Conservation (phyloP, 2,888 invertebrate species). For the Orgyia antiqua region DNA sequence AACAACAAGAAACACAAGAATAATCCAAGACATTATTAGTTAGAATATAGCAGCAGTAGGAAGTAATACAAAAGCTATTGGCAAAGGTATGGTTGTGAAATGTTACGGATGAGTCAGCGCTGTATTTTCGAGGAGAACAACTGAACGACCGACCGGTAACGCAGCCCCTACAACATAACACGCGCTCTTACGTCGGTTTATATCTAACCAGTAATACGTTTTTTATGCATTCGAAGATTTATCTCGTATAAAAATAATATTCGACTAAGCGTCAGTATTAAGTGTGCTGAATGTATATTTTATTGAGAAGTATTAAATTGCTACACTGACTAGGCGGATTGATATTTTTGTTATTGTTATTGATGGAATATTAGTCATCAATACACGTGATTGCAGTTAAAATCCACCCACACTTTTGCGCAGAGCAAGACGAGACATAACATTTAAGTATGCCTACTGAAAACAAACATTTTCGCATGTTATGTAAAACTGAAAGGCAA, state of each 20-base stretch:
- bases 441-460: no score
- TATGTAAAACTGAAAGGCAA: no score
- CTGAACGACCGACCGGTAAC: conserved; percentile 23
- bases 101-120: conserved; percentile 58
- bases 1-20: no score
- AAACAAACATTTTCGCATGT: no score
- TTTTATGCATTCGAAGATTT: conserved; percentile 9
- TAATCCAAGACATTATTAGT: neutral
- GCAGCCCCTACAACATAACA: conserved; percentile 30
- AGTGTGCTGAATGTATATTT: conserved; percentile 3
- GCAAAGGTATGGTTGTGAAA: conserved; percentile 71
- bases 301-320: no score
- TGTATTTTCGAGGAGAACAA: conserved; percentile 56
- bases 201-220: conserved; percentile 18
- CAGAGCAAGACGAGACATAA: no score
- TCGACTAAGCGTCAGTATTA: neutral
- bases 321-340: no score
- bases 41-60: conserved; percentile 50
- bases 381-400: no score
- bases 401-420: no score
- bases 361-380: no score
- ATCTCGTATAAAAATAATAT: conserved; percentile 9
- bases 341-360: no score
- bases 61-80: conserved; percentile 72
- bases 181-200: conserved; percentile 28